A percentile compares a stretch with the other conserved stretches of the same genome.
These are phyloP conservation scores for Hydrotaea cyrtoneurina DNA, from an alignment of 2,888 invertebrate genomes.

Conservation along the genomic window DNA sequence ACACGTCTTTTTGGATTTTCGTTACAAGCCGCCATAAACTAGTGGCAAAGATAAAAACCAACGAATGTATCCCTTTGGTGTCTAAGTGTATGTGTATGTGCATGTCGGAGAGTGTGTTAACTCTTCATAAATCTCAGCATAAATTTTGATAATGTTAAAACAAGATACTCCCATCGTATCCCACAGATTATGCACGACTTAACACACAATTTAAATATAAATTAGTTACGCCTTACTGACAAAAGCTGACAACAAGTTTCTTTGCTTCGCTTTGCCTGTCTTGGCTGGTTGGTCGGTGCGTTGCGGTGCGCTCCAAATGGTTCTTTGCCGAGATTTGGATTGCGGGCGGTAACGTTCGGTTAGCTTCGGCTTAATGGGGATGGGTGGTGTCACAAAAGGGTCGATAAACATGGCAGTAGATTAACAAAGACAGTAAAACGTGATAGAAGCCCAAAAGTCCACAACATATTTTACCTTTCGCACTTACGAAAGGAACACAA, in stretches of 20 bases:
- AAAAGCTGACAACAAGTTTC: constrained; percentile 38
- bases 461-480: constrained; percentile 3
- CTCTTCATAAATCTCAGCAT: constrained; percentile 44
- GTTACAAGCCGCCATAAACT: neutral
- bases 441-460: constrained; percentile 1
- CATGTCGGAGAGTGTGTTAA: neutral
- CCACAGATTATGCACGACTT: constrained; percentile 52
- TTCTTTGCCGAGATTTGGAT: neutral
- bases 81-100: neutral
- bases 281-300: neutral
- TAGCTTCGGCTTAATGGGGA: neutral
- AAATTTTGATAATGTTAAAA: constrained; percentile 50
- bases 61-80: neutral
- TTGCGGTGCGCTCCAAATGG: neutral
- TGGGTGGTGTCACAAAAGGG: neutral
- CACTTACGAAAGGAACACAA: too few species aligned
- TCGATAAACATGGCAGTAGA: constrained; percentile 1
- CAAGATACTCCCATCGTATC: constrained; percentile 32
- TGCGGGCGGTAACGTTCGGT: neutral
- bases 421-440: constrained; percentile 19
- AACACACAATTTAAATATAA: constrained; percentile 58
- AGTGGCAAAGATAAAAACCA: neutral
- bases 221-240: constrained; percentile 53
- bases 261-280: neutral
- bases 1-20: neutral